Percentiles rank a stretch among this genome's conserved stretches.
Evolutionary conservation across 2,113 vertebrate species (phyloP).

Genomic region (Shinisaurus crocodilurus): DNA sequence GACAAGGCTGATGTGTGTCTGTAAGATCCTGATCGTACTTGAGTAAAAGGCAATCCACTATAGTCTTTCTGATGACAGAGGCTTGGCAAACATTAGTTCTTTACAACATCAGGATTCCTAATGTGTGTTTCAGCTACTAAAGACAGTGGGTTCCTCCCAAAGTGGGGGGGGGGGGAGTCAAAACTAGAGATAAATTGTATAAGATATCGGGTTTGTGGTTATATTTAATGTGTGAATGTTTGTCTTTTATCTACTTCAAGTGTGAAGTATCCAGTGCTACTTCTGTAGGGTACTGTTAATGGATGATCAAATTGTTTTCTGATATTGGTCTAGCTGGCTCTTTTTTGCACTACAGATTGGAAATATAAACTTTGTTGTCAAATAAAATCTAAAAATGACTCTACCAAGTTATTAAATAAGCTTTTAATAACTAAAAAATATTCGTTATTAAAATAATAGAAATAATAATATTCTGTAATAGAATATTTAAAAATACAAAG

Average conservation of each 20-base stretch:
- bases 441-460: too few species aligned
- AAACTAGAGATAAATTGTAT: not conserved
- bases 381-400: conserved; percentile 19
- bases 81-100: not conserved
- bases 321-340: not conserved
- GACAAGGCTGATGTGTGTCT: not conserved
- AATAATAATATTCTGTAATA: too few species aligned
- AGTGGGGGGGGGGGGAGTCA: not conserved
- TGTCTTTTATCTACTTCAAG: not conserved
- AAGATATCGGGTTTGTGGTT: not conserved
- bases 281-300: conserved; percentile 4
- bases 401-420: not conserved
- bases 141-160: not conserved
- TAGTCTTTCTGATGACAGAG: not conserved
- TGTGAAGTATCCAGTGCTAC: not conserved
- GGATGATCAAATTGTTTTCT: not conserved
- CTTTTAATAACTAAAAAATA: too few species aligned
- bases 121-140: not conserved
- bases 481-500: not conserved
- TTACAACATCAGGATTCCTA: not conserved
- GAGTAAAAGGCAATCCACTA: not conserved
- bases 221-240: not conserved
- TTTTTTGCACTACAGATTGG: not conserved
- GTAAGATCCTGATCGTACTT: not conserved
- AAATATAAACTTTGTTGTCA: not conserved